Base-by-base conservation (phyloP, 2,888 invertebrate species). In the Ophonus ardosiacus region DNA sequence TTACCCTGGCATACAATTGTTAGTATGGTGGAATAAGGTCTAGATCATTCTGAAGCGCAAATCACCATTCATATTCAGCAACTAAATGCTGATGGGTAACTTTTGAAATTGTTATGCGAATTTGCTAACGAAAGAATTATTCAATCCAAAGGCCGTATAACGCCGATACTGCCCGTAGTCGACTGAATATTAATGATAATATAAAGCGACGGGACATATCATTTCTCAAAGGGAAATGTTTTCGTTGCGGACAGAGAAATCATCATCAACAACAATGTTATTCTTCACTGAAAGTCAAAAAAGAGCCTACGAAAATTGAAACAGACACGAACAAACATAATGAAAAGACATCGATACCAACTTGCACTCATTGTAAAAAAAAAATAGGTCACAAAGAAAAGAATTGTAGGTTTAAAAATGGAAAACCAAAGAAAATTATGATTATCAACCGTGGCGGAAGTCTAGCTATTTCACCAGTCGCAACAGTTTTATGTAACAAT, bases 1-100 rank as follows among this genome's bases (percentile, higher is more conserved):
- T 40, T 86, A 68, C 85, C 86, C 0, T 86, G 85, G 85, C 13
- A 17, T 15, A 86, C 80, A n/a, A 63, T 86, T n/a, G 15, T 86
- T 24, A 86, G 86, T 61, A n/a, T 10, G 43, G 10, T 10, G 43
- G n/a, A n/a, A n/a, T n/a, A n/a, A n/a, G n/a, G n/a, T n/a, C n/a
- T n/a, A n/a, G n/a, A n/a, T n/a, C n/a, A 21, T 86, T 81, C 61
- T 3, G 61, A 61, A 18, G 61, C 61, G 15, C 61, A 17, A 61
- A 18, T 38, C 1, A 0, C 24, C 7, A 78, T 83, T 1, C 43
- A 57, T n/a, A 71, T 83, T 79, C 76, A 74, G 7, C 40, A 76
- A 24, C 83, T 76, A 3, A 56, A 7, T 5, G 15, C 51, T 10
- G 56, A 83, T 2, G 8, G 83, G 7, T 56, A 83, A 57, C 76